Evolutionary conservation across 2,888 invertebrate species (phyloP).

Genomic region (Ormyrus pomaceus): DNA sequence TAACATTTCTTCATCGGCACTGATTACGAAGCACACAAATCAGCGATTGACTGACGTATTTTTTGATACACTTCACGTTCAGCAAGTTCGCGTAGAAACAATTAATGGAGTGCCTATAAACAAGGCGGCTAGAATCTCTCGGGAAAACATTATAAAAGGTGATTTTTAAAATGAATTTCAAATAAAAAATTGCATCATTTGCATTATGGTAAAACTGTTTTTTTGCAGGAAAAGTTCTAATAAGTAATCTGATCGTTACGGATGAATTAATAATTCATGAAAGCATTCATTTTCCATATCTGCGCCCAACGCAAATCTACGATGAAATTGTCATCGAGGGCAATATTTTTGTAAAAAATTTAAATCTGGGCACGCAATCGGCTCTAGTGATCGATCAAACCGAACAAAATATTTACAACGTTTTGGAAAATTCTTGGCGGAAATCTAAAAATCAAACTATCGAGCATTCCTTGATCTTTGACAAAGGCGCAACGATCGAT

Average conservation of each 20-base stretch:
- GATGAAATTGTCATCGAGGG: slow-evolving; percentile 63
- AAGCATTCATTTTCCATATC: slow-evolving; percentile 41
- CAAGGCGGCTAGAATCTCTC: slow-evolving; percentile 65
- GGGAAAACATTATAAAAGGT: slow-evolving; percentile 67
- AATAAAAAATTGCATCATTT: no score
- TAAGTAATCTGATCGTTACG: slow-evolving; percentile 62
- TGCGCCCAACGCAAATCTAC: slow-evolving; percentile 63
- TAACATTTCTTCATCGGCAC: slow-evolving; percentile 52
- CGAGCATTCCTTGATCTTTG: slow-evolving; percentile 57
- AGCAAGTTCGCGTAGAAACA: slow-evolving; percentile 60
- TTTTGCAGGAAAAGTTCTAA: slow-evolving; percentile 62
- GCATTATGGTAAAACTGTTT: background rate
- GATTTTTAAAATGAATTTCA: background rate
- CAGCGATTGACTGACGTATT: slow-evolving; percentile 62
- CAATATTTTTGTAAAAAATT: slow-evolving; percentile 59
- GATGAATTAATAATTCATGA: slow-evolving; percentile 61
- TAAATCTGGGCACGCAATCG: slow-evolving; percentile 43
- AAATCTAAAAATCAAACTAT: slow-evolving; percentile 67
- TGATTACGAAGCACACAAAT: slow-evolving; percentile 64
- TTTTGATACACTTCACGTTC: slow-evolving; percentile 58
- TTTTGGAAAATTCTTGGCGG: slow-evolving; percentile 64
- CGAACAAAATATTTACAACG: slow-evolving; percentile 50
- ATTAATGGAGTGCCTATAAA: slow-evolving; percentile 64
- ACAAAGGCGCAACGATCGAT: slow-evolving; percentile 63
- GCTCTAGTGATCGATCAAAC: background rate